Evolutionary conservation across 2,797 vertebrate genomes (phyloP).

Genomic region (Clarias fuscus): DNA sequence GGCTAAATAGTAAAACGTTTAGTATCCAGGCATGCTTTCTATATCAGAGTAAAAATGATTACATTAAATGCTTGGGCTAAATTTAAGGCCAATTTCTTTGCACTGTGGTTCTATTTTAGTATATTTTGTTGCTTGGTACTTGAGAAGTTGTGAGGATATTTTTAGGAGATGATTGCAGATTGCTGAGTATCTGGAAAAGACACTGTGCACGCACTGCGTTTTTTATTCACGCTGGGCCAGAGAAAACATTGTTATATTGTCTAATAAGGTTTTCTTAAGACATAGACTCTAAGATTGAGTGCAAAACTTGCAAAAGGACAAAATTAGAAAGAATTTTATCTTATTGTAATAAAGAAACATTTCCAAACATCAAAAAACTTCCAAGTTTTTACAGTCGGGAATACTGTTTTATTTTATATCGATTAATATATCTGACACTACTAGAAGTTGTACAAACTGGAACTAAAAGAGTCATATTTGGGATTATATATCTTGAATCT

Average conservation of each 20-base stretch:
- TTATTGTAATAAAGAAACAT: neutral
- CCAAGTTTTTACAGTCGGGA: neutral
- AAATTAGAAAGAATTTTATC: neutral
- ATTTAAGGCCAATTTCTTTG: neutral
- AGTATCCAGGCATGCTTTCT: neutral
- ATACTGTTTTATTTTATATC: neutral
- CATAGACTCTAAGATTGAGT: neutral
- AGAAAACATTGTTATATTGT: neutral
- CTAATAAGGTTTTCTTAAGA: neutral
- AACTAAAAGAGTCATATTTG: too few relatives aligned
- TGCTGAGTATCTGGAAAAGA: slow-evolving; percentile 30
- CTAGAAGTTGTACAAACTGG: too few relatives aligned
- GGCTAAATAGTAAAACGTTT: neutral
- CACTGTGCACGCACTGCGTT: neutral
- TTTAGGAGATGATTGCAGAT: slow-evolving; percentile 41
- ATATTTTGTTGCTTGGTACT: slow-evolving; percentile 26
- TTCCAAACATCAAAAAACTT: neutral
- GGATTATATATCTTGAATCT: too few relatives aligned
- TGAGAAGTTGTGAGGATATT: slow-evolving; percentile 39
- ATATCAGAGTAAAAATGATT: neutral
- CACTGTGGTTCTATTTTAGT: slow-evolving; percentile 20
- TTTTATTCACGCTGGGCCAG: neutral
- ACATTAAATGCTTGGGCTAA: neutral
- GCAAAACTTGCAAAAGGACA: neutral
- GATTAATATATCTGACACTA: too few relatives aligned